Evolutionary conservation across 2,113 vertebrate genomes (phyloP).

Genomic region (Athene cunicularia): DNA sequence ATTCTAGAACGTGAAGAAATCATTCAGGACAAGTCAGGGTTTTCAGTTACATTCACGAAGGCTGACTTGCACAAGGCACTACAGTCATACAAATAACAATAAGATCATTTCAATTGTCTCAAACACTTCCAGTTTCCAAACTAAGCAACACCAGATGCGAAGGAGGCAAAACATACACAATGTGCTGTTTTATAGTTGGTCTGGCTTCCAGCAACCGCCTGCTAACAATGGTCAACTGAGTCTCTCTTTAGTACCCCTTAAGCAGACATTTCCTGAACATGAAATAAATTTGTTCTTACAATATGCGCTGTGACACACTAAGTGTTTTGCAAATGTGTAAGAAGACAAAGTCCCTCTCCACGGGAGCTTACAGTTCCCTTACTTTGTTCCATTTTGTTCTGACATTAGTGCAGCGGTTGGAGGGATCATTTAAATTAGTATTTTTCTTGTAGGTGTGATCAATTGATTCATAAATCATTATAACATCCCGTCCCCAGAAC

Average conservation of each 20-base stretch:
- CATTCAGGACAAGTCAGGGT: not conserved
- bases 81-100: not conserved
- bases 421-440: not conserved
- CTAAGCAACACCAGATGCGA: slow-evolving; percentile 32
- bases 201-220: slow-evolving; percentile 8
- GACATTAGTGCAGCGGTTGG: not conserved
- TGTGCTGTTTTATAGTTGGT: not conserved
- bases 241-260: not conserved
- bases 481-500: not conserved
- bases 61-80: not conserved
- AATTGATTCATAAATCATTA: not conserved
- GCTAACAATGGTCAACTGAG: slow-evolving; percentile 2
- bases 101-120: slow-evolving; percentile 26
- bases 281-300: not conserved
- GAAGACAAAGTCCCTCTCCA: not conserved
- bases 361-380: not conserved
- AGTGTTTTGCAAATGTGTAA: accelerated
- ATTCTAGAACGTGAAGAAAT: not conserved
- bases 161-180: not conserved
- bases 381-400: not conserved
- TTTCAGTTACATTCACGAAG: not conserved
- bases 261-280: not conserved
- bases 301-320: not conserved
- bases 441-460: not conserved
- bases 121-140: slow-evolving; percentile 4